Percentiles rank a stretch among this genome's conserved stretches.
These are phyloP conservation scores for Onychostruthus taczanowskii DNA, from an alignment of 2,113 vertebrate species.

Conservation along the genomic window DNA sequence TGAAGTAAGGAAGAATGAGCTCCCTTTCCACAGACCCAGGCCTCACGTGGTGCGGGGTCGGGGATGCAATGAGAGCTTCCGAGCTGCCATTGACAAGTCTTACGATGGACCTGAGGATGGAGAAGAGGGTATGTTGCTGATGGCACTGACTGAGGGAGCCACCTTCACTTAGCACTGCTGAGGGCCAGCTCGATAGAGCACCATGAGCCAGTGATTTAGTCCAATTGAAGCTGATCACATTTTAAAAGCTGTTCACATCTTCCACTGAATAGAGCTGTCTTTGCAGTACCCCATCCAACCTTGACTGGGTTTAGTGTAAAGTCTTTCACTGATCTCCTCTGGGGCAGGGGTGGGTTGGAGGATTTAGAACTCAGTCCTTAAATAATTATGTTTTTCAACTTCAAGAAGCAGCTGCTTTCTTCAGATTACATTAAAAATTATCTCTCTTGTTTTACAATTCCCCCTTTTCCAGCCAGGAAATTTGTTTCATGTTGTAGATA, in stretches of 20 bases:
- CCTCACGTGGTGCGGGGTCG: conserved; percentile 92
- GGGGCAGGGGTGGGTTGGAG: not conserved
- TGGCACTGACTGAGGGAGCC: not conserved
- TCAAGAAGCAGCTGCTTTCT: conserved; percentile 42
- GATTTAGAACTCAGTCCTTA: conserved; percentile 54
- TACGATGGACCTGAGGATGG: conserved; percentile 91
- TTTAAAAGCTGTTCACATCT: conserved; percentile 2
- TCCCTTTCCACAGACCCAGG: conserved; percentile 92
- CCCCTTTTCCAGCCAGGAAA: conserved; percentile 17
- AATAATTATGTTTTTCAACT: conserved; percentile 56
- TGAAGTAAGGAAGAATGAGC: conserved; percentile 89
- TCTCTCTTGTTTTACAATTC: conserved; percentile 52
- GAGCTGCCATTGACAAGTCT: conserved; percentile 97
- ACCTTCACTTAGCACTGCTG: not conserved
- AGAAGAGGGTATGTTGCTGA: conserved; percentile 81
- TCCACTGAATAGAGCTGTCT: not conserved
- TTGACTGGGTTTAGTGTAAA: conserved; percentile 17
- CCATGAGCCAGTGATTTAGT: not conserved
- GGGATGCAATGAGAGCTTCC: conserved; percentile 97
- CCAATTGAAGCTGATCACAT: not conserved
- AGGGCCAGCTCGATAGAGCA: not conserved
- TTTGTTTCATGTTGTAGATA: conserved; percentile 33
- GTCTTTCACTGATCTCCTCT: conserved; percentile 32
- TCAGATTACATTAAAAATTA: conserved; percentile 57
- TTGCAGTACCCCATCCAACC: not conserved